Base-by-base conservation (phyloP, 2,888 invertebrate genomes). In the Scelioninae gen. 2 region DNA sequence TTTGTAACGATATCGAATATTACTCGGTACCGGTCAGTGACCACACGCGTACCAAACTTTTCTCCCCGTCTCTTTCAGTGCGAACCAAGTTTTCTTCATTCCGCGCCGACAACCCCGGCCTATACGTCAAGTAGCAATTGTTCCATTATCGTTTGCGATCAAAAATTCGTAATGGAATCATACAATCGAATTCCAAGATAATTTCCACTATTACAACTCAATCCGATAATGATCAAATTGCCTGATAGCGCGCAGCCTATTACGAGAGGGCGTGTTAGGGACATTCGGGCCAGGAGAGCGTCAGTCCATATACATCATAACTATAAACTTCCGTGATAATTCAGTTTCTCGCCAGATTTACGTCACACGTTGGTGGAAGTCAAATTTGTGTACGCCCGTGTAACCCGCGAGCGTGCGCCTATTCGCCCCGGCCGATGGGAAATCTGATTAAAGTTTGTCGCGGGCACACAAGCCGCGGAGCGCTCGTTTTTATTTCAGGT, bases 151-250 rank as follows among this genome's bases (percentile, higher is more conserved):
- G 31, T 22, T 31, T 11, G 25, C 31, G 43, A 57, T 43, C 22
- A 37, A 46, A 60, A 61, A 22, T 15, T 16, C 28, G n/a, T 61
- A 48, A 61, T 61, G 48, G 48, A 63, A 50, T 63, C 31, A 33
- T 10, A 41, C 31, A 15, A 22, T 63, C 19, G 52, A 52, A 35
- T 22, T 52, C 22, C 22, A 53, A 45, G 63, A 53, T 53, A 63
- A 63, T 63, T 63, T 43, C 63, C 52, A 63, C 45, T 11, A 35
- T 63, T 63, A 55, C 65, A 67, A 57, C 41, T 67, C 48, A 67
- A 67, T 57, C 19, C 57, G 57, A 57, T 57, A 67, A 50, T 57
- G 50, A 67, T 67, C 65, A 50, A 67, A 67, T 67, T 67, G 57
- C 41, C 48, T 18, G 57, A 67, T 67, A 67, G 63, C 22, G 63